Percentiles rank a stretch among this genome's conserved stretches.
These are phyloP conservation scores for Ormyrus labotus DNA, from an alignment of 2,888 invertebrate species.

Conservation along the genomic window DNA sequence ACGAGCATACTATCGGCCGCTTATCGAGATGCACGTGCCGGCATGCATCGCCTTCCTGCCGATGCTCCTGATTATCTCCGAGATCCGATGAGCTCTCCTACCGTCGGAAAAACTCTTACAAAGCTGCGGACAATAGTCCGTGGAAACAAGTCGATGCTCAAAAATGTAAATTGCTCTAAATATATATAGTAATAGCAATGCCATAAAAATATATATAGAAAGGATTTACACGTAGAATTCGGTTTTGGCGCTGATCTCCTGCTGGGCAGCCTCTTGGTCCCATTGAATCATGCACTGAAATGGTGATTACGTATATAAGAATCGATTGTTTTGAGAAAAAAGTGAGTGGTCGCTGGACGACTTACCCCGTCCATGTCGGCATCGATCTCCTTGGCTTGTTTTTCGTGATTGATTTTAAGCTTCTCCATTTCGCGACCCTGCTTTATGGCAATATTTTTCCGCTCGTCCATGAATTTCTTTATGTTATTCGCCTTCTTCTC, in stretches of 20 bases:
- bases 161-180: slow-evolving; percentile 14
- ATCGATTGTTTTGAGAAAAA: background rate
- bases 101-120: no score
- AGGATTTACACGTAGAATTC: slow-evolving; percentile 75
- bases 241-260: slow-evolving; percentile 74
- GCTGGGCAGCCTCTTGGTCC: slow-evolving; percentile 75
- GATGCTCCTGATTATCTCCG: no score
- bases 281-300: slow-evolving; percentile 76
- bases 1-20: background rate
- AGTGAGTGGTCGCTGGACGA: slow-evolving; percentile 4
- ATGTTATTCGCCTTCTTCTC: slow-evolving; percentile 82
- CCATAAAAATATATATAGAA: background rate
- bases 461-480: slow-evolving; percentile 81
- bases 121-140: no score
- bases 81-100: no score
- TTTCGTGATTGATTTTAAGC: slow-evolving; percentile 79
- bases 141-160: background rate
- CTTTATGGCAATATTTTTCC: slow-evolving; percentile 78
- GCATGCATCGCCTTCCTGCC: background rate
- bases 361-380: slow-evolving; percentile 75
- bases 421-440: slow-evolving; percentile 79
- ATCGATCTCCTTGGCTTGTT: slow-evolving; percentile 77
- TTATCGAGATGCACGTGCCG: slow-evolving; percentile 47
- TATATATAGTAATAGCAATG: background rate
- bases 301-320: background rate